A percentile compares a stretch with the other conserved stretches of the same genome.
Evolutionary conservation across 2,888 invertebrate species (phyloP).

Genomic region (Trachelus tabidus): DNA sequence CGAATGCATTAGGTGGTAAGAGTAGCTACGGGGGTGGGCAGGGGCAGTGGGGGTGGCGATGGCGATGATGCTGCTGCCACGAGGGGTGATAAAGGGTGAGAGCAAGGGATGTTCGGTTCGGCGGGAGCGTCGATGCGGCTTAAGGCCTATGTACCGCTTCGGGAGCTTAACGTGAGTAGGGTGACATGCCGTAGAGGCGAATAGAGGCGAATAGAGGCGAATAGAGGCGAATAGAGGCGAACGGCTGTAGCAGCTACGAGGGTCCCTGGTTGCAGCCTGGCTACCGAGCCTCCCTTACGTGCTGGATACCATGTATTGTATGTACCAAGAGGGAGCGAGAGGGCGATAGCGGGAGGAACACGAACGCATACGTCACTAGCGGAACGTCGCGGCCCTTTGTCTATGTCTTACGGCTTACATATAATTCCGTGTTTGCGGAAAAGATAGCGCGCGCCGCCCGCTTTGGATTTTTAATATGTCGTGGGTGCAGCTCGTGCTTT

Average conservation of each 20-base stretch:
- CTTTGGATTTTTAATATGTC: slow-evolving; percentile 62
- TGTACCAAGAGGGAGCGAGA: not conserved
- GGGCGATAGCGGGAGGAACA: not conserved
- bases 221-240: too few species aligned
- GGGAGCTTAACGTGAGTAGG: slow-evolving; percentile 46
- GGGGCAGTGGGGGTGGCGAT: slow-evolving; percentile 11
- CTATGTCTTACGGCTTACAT: slow-evolving; percentile 73
- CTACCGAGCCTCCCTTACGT: too few species aligned
- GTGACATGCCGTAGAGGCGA: not conserved
- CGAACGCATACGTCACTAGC: slow-evolving; percentile 16
- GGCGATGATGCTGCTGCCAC: slow-evolving; percentile 10
- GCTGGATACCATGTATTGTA: too few species aligned
- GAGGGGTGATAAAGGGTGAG: slow-evolving; percentile 5
- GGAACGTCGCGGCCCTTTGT: slow-evolving; percentile 54
- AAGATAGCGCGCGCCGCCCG: slow-evolving; percentile 50
- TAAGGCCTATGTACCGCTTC: slow-evolving; percentile 57
- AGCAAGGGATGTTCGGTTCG: slow-evolving; percentile 17
- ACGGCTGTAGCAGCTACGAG: too few species aligned
- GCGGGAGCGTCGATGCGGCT: slow-evolving; percentile 56
- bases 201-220: not conserved
- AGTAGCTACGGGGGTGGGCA: slow-evolving; percentile 30
- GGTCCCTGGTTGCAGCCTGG: too few species aligned
- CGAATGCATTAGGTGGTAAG: slow-evolving; percentile 57
- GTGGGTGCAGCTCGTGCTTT: slow-evolving; percentile 64
- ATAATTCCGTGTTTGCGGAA: slow-evolving; percentile 75